Evolutionary conservation across 2,888 invertebrate species (phyloP).

Genomic region (Crocallis elinguaria): DNA sequence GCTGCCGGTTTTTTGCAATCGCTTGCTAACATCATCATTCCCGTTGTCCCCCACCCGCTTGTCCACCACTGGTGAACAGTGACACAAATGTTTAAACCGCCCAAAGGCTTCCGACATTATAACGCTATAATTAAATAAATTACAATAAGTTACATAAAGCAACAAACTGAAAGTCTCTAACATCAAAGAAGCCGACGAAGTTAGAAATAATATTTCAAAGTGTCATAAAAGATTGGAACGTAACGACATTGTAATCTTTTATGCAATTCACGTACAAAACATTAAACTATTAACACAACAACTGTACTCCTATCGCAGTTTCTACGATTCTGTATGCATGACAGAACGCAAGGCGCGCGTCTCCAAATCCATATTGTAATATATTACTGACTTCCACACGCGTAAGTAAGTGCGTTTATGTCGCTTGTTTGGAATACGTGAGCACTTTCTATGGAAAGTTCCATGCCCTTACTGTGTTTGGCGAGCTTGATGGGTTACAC

Average conservation of each 20-base stretch:
- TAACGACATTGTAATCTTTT: slow-evolving; percentile 3
- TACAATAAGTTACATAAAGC: too few relatives aligned
- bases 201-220: background rate
- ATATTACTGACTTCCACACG: slow-evolving; percentile 17
- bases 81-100: too few relatives aligned
- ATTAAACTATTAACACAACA: slow-evolving; percentile 11
- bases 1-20: too few relatives aligned
- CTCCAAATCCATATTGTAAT: slow-evolving; percentile 64
- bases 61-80: too few relatives aligned
- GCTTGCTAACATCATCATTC: too few relatives aligned
- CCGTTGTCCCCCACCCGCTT: too few relatives aligned
- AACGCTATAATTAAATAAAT: too few relatives aligned
- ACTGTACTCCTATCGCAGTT: slow-evolving; percentile 25
- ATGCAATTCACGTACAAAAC: slow-evolving; percentile 17
- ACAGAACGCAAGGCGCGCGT: slow-evolving; percentile 42
- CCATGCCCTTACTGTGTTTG: slow-evolving; percentile 35
- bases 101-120: too few relatives aligned
- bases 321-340: slow-evolving; percentile 64
- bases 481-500: slow-evolving; percentile 6
- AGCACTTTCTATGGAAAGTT: slow-evolving; percentile 46
- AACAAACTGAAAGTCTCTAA: too few relatives aligned
- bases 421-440: slow-evolving; percentile 35
- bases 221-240: background rate
- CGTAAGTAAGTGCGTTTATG: slow-evolving; percentile 33
- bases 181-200: too few relatives aligned